phyloP scores from a whole-genome alignment of 2,113 vertebrate genomes.

The Mastomys coucha region DNA sequence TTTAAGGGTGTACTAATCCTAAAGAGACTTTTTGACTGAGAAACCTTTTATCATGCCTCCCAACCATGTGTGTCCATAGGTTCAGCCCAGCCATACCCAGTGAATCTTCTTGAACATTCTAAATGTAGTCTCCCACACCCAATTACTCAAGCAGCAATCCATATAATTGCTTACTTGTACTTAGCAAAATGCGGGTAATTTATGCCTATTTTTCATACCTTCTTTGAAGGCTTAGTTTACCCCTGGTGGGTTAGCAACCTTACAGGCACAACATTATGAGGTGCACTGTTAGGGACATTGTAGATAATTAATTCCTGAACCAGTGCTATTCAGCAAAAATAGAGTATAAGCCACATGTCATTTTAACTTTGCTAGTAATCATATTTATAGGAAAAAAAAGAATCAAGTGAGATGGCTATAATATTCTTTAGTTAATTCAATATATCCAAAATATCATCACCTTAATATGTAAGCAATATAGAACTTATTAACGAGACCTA shows the following conservation, averaged over 20 bases:
- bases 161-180: background rate
- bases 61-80: background rate
- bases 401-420: slow-evolving; percentile 22
- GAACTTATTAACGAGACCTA: background rate
- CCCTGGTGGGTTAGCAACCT: background rate
- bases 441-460: background rate
- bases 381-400: background rate
- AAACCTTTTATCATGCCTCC: background rate
- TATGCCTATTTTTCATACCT: background rate
- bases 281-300: accelerated
- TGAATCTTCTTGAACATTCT: background rate
- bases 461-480: background rate
- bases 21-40: slow-evolving; percentile 5
- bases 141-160: background rate
- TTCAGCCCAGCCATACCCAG: background rate
- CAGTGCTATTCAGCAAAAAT: background rate
- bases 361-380: background rate
- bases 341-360: background rate
- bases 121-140: background rate
- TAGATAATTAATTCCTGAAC: background rate
- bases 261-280: background rate
- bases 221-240: background rate
- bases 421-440: background rate
- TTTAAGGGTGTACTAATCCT: background rate
- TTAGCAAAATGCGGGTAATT: background rate